Evolutionary conservation across 2,888 invertebrate species (phyloP).

Genomic region (Drosophila rellima): DNA sequence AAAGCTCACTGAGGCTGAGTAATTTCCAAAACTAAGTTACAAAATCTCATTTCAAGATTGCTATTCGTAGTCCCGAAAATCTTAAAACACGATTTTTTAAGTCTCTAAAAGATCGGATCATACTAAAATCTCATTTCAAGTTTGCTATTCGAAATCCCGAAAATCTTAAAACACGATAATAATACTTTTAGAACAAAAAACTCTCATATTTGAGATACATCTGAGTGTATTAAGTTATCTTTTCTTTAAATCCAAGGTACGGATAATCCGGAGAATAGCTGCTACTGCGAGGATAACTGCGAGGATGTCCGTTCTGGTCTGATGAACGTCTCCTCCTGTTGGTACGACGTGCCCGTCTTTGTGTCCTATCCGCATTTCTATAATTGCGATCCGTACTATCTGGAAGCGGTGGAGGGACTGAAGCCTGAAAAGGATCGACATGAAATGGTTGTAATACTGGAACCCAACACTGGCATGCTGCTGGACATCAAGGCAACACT

Average conservation of each 20-base stretch:
- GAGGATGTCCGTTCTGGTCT: constrained; percentile 89
- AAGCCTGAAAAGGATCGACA: constrained; percentile 89
- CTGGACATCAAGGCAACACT: constrained; percentile 91
- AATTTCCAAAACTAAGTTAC: no score
- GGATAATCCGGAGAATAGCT: constrained; percentile 88
- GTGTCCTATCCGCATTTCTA: constrained; percentile 94
- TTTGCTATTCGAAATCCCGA: no score
- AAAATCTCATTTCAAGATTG: no score
- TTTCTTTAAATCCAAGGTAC: constrained; percentile 86
- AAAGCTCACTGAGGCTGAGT: no score
- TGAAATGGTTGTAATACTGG: constrained; percentile 90
- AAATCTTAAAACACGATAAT: no score
- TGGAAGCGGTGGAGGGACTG: constrained; percentile 89
- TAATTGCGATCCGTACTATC: constrained; percentile 90
- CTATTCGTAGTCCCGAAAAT: no score
- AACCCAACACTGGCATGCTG: constrained; percentile 91
- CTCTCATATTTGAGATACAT: no score
- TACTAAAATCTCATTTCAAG: no score
- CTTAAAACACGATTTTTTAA: no score
- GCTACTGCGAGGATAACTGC: constrained; percentile 89
- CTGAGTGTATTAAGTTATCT: no score
- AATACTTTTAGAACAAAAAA: no score
- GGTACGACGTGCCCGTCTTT: constrained; percentile 92
- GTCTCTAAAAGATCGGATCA: no score
- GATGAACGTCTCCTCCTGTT: constrained; percentile 91